Evolutionary conservation across 2,797 vertebrate species (phyloP).

Genomic region (Lepidocolaptes lacrymiger): DNA sequence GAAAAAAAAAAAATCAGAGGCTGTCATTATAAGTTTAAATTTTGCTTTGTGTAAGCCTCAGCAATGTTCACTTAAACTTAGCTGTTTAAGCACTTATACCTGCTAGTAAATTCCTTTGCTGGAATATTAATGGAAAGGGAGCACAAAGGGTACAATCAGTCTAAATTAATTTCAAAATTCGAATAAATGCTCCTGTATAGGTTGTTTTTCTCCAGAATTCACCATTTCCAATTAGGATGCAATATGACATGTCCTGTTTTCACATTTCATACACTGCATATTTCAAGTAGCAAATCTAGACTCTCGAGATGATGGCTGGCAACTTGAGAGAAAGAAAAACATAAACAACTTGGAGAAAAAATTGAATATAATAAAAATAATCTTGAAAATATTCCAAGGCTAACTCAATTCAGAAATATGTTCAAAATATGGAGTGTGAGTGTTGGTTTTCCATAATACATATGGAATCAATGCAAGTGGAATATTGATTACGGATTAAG

Average conservation of each 20-base stretch:
- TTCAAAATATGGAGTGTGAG: constrained; percentile 28
- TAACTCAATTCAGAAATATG: constrained; percentile 19
- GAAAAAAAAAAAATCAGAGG: not conserved
- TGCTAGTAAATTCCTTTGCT: constrained; percentile 16
- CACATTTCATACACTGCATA: constrained; percentile 20
- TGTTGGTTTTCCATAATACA: not conserved
- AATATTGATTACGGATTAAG: constrained; percentile 35
- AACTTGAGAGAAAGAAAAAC: constrained; percentile 26
- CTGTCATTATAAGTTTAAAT: not conserved
- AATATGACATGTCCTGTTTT: constrained; percentile 48
- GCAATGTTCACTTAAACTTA: not conserved
- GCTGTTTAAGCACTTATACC: not conserved
- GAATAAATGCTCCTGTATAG: not conserved
- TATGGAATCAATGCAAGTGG: not conserved
- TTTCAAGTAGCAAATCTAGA: constrained; percentile 47
- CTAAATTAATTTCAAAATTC: constrained; percentile 27
- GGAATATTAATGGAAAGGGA: constrained; percentile 18
- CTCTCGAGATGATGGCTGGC: constrained; percentile 48
- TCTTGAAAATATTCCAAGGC: constrained; percentile 37
- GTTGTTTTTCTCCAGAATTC: constrained; percentile 39
- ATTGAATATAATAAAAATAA: constrained; percentile 19
- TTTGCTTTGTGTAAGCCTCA: not conserved
- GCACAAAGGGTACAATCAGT: not conserved
- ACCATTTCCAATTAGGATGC: constrained; percentile 52
- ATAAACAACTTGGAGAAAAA: constrained; percentile 37